These are phyloP conservation scores for Chrysopilus asiliformis DNA, from an alignment of 2,888 invertebrate species.

Conservation along the genomic window DNA sequence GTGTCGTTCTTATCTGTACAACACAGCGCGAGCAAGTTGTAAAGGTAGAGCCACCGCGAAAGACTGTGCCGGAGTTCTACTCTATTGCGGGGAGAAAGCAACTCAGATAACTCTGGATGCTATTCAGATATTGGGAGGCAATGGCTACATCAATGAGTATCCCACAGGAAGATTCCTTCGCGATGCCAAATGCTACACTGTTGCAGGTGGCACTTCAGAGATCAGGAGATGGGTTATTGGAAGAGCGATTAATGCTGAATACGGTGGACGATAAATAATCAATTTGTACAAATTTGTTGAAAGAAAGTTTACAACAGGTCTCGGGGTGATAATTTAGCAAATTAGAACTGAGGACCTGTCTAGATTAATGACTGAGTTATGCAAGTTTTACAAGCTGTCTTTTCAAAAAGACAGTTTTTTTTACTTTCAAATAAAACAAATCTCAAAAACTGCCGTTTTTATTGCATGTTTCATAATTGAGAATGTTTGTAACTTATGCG, in stretches of 20 bases:
- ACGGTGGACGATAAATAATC: too few species aligned
- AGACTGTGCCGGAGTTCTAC: conserved; percentile 91
- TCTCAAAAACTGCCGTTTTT: too few species aligned
- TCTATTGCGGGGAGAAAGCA: conserved; percentile 81
- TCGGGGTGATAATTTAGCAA: too few species aligned
- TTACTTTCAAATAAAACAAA: too few species aligned
- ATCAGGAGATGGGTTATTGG: conserved; percentile 87
- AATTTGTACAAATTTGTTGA: too few species aligned
- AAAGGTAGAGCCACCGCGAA: conserved; percentile 59
- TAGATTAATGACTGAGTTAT: too few species aligned
- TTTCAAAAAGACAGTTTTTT: too few species aligned
- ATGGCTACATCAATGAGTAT: conserved; percentile 97
- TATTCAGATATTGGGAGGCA: conserved; percentile 96
- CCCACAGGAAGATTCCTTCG: conserved; percentile 82
- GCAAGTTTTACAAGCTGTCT: too few species aligned
- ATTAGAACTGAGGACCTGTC: too few species aligned
- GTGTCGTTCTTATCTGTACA: conserved; percentile 83
- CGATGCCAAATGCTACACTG: conserved; percentile 97
- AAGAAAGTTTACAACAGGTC: too few species aligned
- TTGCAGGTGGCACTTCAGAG: conserved; percentile 97
- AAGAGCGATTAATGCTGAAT: conserved; percentile 73
- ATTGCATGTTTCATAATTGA: too few species aligned
- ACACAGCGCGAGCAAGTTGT: conserved; percentile 73
- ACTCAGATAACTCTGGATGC: conserved; percentile 83
- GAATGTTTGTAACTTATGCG: too few species aligned